Evolutionary conservation across 2,888 invertebrate genomes (phyloP).

Genomic region (Acleris sparsana): DNA sequence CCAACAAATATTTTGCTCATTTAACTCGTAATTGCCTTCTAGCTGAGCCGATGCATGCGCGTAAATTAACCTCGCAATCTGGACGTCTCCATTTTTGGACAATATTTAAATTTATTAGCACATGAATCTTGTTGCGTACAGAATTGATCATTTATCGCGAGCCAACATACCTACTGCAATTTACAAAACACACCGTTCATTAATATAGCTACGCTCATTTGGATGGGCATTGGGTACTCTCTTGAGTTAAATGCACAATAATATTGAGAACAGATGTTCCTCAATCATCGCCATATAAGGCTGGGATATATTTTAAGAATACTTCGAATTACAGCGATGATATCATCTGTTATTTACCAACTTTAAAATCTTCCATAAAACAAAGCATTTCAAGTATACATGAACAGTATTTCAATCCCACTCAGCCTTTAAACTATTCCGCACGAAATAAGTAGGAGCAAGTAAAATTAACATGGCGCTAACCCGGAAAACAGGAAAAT

Average conservation of each 20-base stretch:
- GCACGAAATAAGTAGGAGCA: too few species aligned
- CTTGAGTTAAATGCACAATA: conserved; percentile 7
- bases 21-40: not conserved
- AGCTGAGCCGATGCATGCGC: not conserved
- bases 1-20: too few species aligned
- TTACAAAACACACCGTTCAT: conserved; percentile 6
- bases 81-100: conserved; percentile 33
- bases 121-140: conserved; percentile 39
- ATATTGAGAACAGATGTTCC: conserved; percentile 4
- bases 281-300: conserved; percentile 8
- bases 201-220: not conserved
- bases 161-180: conserved; percentile 36
- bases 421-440: not conserved
- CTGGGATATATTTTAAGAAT: not conserved
- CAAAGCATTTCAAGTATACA: not conserved
- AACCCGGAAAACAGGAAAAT: too few species aligned
- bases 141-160: conserved; percentile 38
- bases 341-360: conserved; percentile 1
- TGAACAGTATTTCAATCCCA: too few species aligned
- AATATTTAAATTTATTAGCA: conserved; percentile 44
- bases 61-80: not conserved
- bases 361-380: not conserved
- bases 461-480: too few species aligned
- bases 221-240: not conserved
- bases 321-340: conserved; percentile 1